Base-by-base conservation (phyloP, 2,888 invertebrate genomes). In the Harpagoxenus sublaevis region DNA sequence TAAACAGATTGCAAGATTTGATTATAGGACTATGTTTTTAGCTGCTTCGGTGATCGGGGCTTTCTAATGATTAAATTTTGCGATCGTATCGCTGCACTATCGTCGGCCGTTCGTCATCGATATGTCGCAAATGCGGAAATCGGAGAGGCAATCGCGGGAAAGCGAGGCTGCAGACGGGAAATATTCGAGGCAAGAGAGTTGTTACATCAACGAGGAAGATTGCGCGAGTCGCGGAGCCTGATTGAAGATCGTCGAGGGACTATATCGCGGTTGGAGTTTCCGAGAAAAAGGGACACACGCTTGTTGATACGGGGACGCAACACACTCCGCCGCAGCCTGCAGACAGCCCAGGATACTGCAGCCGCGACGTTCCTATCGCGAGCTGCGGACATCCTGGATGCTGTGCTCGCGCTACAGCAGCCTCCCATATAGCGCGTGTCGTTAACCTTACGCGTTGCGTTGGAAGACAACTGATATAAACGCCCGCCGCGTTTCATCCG, bases 301-400 rank as follows among this genome's bases (percentile, higher is more conserved):
- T 28, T 8, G 57, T 35, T 68, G 87, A 88, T 84, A 84, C 45
- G 85, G 86, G 81, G 83, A 88, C 87, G 78, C 57, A 66, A 45
- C 57, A 35, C 39, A 23, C 35, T 35, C 45, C 42, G 31, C 28
- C 55, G 73, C 62, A 51, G 66, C 4, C 55, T n/a, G n/a, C 68
- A 87, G 87, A 88, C 89, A 62, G 84, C 62, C 89, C 90, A 89
- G 91, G 91, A 92, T 91, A 92, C 88, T 83, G 18, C 75, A 85
- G 86, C 42, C 62, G 48, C 91, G 91, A 88, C 89, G 84, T 87
- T 83, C 84, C 87, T 92, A 92, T 92, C 92, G 87, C 91, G 86
- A 88, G 83, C 89, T 87, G 89, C 92, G 92, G 92, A 92, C 91
- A 92, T 92, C 92, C 92, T 92, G 92, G 88, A 88, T 89, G 87